A percentile compares a stretch with the other conserved stretches of the same genome.
Conservation (phyloP, 37 sponge, comb jelly and placozoan genomes). For the Corticium candelabrum region DNA sequence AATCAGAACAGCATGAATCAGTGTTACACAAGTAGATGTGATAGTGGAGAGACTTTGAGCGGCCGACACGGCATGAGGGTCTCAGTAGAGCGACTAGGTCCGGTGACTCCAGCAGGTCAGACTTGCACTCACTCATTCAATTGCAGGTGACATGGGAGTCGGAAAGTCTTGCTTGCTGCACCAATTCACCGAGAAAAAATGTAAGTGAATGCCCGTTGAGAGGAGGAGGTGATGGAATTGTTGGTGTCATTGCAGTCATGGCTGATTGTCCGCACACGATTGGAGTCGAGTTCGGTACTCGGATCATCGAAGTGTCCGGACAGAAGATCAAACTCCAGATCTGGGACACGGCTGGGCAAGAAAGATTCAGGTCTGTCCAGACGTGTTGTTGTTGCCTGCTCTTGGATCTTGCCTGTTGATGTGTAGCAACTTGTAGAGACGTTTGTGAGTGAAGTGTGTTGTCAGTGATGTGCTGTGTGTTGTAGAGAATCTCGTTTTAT, state of each 20-base stretch:
- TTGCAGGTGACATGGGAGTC: constrained; percentile 96
- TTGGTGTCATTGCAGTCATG: constrained; percentile 63
- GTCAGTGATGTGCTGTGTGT: constrained; percentile 9
- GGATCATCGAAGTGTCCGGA: constrained; percentile 95
- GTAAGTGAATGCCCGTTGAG: constrained; percentile 35
- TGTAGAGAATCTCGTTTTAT: no score
- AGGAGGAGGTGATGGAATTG: not conserved
- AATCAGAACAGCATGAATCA: no score
- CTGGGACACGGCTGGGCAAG: constrained; percentile 99
- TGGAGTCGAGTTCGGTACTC: constrained; percentile 98
- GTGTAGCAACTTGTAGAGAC: not conserved
- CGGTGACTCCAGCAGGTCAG: not conserved
- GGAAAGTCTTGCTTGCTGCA: constrained; percentile 98
- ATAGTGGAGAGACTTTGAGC: constrained; percentile 12
- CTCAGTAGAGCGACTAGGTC: no score
- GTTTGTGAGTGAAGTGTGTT: constrained; percentile 2
- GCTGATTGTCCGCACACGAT: constrained; percentile 99
- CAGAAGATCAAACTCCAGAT: constrained; percentile 99
- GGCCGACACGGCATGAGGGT: no score
- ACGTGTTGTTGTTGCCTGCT: not conserved
- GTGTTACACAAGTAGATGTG: not conserved
- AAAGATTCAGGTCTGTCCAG: constrained; percentile 87
- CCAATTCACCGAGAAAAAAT: constrained; percentile 98
- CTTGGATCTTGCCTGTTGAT: not conserved
- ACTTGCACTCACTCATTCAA: not conserved